Percentiles rank a stretch among this genome's conserved stretches.
Conservation (phyloP, 2,888 invertebrate species). For the Acronicta psi region DNA sequence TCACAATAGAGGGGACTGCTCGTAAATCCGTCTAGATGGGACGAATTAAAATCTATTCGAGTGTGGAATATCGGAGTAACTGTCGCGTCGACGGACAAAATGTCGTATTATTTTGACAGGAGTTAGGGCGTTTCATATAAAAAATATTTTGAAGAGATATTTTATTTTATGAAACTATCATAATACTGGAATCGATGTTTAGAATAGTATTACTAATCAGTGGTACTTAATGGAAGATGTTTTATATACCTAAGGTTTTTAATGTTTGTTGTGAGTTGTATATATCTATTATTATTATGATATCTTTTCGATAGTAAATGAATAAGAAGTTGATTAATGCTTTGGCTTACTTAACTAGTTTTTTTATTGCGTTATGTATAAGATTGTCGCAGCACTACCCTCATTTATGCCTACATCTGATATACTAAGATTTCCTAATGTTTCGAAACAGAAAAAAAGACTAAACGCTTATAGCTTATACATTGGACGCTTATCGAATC, state of each 20-base stretch:
- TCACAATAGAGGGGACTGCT: conserved; percentile 73
- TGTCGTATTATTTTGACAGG: conserved; percentile 68
- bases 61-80: conserved; percentile 67
- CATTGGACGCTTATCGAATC: conserved; percentile 6
- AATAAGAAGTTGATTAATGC: too few species aligned
- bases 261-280: too few species aligned
- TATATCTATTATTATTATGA: too few species aligned
- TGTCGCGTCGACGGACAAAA: conserved; percentile 72
- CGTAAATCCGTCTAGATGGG: conserved; percentile 77
- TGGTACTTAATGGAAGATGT: too few species aligned
- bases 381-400: too few species aligned
- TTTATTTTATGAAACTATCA: conserved; percentile 9
- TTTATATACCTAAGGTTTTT: too few species aligned
- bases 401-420: too few species aligned
- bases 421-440: too few species aligned
- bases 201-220: background rate
- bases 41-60: conserved; percentile 74
- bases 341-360: too few species aligned
- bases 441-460: background rate
- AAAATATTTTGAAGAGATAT: conserved; percentile 18
- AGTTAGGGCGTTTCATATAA: conserved; percentile 59
- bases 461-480: background rate
- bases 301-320: too few species aligned
- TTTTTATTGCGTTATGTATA: too few species aligned
- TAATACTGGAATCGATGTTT: conserved; percentile 11